Base-by-base conservation (phyloP, 2,888 invertebrate species). In the Caenorhabditis virilis region DNA sequence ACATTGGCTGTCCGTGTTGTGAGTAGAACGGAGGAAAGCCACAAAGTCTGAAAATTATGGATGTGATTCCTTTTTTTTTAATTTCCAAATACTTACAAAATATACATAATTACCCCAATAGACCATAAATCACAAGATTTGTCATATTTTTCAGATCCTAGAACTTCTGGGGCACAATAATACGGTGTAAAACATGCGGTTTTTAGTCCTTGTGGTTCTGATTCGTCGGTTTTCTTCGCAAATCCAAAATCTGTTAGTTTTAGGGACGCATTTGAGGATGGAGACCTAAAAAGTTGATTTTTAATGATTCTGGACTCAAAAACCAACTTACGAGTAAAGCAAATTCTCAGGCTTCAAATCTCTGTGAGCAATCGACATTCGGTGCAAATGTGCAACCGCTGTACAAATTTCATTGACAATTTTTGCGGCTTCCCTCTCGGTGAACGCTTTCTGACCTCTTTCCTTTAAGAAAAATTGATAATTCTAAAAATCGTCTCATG, bases 81-180 rank as follows among this genome's bases (percentile, higher is more conserved):
- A n/a, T n/a, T n/a, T n/a, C n/a, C n/a, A 47, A 30, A 36, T 54
- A 87, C 90, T 89, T 86, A 90, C 87, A 98, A 86, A 81, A 98
- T 98, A 85, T 98, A 98, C 93, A 95, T 97, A 68, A 98, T 97
- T 26, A 98, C 97, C 22, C 97, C 97, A 60, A 98, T 86, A 0
- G 95, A 95, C 97, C 98, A 98, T 83, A 98, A 91, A 87, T 98
- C 98, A 87, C 98, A 98, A 74, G 94, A 94, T 84, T 94, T 95
- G 86, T 97, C 97, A 84, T 97, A 98, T 83, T 94, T 95, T 84
- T 94, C 93, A 5, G 95, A 92, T 1, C 95, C 95, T 52, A 97
- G 86, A 5, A 97, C 80, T 65, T 83, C 82, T 1, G 82, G 83
- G n/a, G 83, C 94, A 79, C 95, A 97, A 86, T 98, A 98, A 84